Conservation (phyloP, 2,888 invertebrate genomes). For the Therioaphis trifolii region DNA sequence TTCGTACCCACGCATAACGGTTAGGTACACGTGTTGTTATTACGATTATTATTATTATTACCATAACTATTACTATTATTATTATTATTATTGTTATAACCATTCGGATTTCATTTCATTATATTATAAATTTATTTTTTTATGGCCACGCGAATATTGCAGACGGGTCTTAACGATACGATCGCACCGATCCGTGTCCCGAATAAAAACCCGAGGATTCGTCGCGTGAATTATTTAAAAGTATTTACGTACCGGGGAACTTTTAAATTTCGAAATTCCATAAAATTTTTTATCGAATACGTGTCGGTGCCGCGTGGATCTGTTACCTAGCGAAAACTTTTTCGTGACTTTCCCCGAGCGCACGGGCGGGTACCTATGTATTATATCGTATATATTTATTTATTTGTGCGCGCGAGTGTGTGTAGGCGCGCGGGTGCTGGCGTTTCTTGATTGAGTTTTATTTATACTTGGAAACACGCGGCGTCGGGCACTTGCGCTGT, state of each 20-base stretch:
- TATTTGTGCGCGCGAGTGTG: too few species aligned
- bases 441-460: slow-evolving; percentile 35
- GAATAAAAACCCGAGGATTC: not conserved
- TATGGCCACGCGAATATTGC: too few species aligned
- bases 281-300: not conserved
- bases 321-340: not conserved
- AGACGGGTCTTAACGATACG: not conserved
- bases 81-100: too few species aligned
- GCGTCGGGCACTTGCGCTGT: not conserved
- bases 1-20: too few species aligned
- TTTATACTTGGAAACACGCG: slow-evolving; percentile 34
- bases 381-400: too few species aligned
- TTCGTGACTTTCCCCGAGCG: not conserved
- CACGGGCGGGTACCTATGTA: not conserved
- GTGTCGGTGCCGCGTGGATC: not conserved
- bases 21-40: too few species aligned
- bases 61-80: too few species aligned
- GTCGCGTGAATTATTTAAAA: not conserved
- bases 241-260: not conserved
- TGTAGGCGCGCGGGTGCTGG: not conserved
- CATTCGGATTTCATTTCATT: too few species aligned
- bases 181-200: not conserved
- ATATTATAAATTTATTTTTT: not conserved
- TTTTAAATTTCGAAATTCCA: not conserved
- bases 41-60: too few species aligned